Evolutionary conservation across 2,888 invertebrate species (phyloP).

Genomic region (Proisotoma minuta): DNA sequence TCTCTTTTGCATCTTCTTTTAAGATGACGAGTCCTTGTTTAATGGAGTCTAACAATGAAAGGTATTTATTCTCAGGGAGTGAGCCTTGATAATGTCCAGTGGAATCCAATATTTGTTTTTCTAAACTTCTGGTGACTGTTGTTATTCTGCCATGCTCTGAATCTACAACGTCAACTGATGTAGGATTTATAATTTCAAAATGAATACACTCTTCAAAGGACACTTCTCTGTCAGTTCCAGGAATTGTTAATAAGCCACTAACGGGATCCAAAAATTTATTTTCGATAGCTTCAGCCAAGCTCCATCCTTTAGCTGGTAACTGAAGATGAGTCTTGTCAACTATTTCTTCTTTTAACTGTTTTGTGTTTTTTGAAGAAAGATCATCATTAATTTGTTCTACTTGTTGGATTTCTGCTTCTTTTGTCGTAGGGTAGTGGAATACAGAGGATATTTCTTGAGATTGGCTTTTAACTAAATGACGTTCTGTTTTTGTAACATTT

Average conservation of each 20-base stretch:
- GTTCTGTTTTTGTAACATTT: constrained; percentile 78
- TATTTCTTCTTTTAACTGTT: constrained; percentile 20
- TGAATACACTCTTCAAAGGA: constrained; percentile 83
- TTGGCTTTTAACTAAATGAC: constrained; percentile 72
- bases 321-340: constrained; percentile 61
- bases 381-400: not conserved
- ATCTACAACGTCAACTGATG: constrained; percentile 76
- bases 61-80: constrained; percentile 42
- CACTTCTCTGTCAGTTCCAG: constrained; percentile 76
- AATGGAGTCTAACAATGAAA: constrained; percentile 48
- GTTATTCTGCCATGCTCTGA: constrained; percentile 63
- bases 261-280: constrained; percentile 75
- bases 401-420: not conserved
- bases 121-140: constrained; percentile 66
- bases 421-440: constrained; percentile 51
- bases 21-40: constrained; percentile 48
- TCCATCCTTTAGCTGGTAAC: constrained; percentile 78
- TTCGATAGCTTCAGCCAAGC: constrained; percentile 74
- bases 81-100: constrained; percentile 69
- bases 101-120: constrained; percentile 70
- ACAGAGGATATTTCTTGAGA: constrained; percentile 57
- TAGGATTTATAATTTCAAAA: constrained; percentile 75
- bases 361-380: constrained; percentile 1
- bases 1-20: constrained; percentile 51
- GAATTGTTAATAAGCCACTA: constrained; percentile 77